Percentiles rank a stretch among this genome's conserved stretches.
phyloP scores from a whole-genome alignment of 2,113 vertebrate genomes.

The Seriola aureovittata region DNA sequence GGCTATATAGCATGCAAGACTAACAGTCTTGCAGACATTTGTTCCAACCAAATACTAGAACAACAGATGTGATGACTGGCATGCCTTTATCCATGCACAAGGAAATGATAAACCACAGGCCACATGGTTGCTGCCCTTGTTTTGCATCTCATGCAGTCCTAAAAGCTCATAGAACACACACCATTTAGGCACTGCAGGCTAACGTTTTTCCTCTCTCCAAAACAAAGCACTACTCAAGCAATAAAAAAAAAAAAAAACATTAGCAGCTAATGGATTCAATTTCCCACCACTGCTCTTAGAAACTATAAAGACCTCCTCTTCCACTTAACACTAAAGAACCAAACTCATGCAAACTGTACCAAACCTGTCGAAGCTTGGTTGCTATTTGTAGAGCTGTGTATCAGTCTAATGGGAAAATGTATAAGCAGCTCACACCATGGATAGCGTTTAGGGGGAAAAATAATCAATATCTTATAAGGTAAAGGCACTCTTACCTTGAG shows the following conservation, averaged over 20 bases:
- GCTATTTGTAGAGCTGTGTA: neutral
- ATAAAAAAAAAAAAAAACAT: conserved; percentile 24
- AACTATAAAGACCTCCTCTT: conserved; percentile 1
- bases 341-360: neutral
- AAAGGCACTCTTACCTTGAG: neutral
- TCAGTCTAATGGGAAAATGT: neutral
- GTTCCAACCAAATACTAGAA: neutral
- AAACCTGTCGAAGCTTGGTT: neutral
- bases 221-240: conserved; percentile 18
- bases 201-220: neutral
- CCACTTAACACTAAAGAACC: neutral
- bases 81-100: neutral
- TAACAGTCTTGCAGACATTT: too few species aligned
- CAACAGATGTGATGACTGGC: neutral
- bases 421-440: neutral
- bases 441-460: neutral
- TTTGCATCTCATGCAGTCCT: neutral
- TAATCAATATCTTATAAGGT: neutral
- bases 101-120: neutral
- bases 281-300: neutral
- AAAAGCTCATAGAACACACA: neutral
- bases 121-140: neutral
- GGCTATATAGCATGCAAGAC: neutral
- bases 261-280: conserved; percentile 19
- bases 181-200: conserved; percentile 2